Percentiles rank a stretch among this genome's conserved stretches.
Conservation (phyloP, 2,888 invertebrate genomes). For the Erebia ligea region DNA sequence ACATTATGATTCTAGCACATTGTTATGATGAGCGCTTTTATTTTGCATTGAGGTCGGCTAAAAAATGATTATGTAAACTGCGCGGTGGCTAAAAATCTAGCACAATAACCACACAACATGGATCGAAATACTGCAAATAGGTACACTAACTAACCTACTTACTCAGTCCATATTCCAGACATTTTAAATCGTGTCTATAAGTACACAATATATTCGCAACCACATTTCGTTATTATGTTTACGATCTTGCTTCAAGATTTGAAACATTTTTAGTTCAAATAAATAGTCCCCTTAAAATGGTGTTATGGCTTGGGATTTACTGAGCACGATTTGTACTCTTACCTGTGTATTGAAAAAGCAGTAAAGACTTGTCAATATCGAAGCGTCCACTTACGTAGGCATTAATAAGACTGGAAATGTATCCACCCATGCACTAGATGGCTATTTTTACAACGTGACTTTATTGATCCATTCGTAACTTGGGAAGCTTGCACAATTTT, state of each 20-base stretch:
- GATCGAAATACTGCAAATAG: neutral
- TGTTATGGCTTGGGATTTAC: neutral
- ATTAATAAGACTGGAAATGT: constrained; percentile 2
- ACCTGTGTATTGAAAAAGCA: neutral
- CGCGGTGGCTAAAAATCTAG: constrained; percentile 5
- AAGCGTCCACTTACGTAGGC: neutral
- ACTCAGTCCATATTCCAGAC: too few species aligned
- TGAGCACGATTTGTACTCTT: neutral
- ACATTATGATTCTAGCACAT: neutral
- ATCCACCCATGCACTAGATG: neutral
- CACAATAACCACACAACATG: neutral
- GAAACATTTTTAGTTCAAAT: too few species aligned
- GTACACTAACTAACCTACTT: neutral
- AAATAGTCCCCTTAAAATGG: neutral
- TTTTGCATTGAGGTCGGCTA: constrained; percentile 19
- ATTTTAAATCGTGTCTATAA: too few species aligned
- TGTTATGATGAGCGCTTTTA: constrained; percentile 5
- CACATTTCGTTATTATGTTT: too few species aligned
- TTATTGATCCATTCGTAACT: too few species aligned
- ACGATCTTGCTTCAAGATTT: too few species aligned
- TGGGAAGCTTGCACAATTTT: too few species aligned
- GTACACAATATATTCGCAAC: too few species aligned
- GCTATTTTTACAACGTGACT: neutral
- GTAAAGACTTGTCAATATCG: neutral
- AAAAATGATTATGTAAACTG: constrained; percentile 23